Base-by-base conservation (phyloP, 2,888 invertebrate genomes). In the Noctua comes region DNA sequence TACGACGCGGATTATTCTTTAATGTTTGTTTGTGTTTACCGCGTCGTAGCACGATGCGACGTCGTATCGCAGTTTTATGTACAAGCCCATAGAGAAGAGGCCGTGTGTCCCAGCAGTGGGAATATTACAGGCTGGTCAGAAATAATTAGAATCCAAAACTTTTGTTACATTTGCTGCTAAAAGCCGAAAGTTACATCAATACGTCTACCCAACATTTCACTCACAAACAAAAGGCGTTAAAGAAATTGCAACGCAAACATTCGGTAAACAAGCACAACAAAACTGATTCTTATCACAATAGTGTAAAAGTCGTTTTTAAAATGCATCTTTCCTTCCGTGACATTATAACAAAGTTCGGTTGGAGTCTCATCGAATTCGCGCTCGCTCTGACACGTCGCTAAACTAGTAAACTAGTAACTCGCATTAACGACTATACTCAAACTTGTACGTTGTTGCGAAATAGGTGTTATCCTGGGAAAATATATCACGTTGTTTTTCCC, bases 361-460 rank as follows among this genome's bases (percentile, higher is more conserved):
- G 66, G 69, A 73, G 80, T 85, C 86, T 86, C 89, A 86, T 88
- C 83, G 88, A 83, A 89, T 88, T 87, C 89, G 86, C 69, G 73
- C 77, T 80, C 83, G 82, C 65, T 76, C 85, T 84, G 84, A 86
- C 88, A 86, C 88, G 88, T 88, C 74, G 81, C 79, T 70, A 82
- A 90, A 85, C 85, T 84, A 85, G 82, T 70, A 83, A 90, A 85
- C 85, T 84, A 85, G 88, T 89, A 91, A 90, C 90, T 90, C 90
- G 80, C 89, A 89, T 90, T 91, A 91, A 89, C 89, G 78, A 88
- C 84, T 87, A 88, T 85, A 88, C 85, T 83, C 83, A 82, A 88
- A 91, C 82, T 90, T 87, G 73, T 83, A 59, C 83, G 70, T 69
- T 73, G 77, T 80, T 75, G 68, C 48, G 77, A 83, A 79, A 78